A percentile compares a stretch with the other conserved stretches of the same genome.
Evolutionary conservation across 2,888 invertebrate genomes (phyloP).

Genomic region (Seira musarum): DNA sequence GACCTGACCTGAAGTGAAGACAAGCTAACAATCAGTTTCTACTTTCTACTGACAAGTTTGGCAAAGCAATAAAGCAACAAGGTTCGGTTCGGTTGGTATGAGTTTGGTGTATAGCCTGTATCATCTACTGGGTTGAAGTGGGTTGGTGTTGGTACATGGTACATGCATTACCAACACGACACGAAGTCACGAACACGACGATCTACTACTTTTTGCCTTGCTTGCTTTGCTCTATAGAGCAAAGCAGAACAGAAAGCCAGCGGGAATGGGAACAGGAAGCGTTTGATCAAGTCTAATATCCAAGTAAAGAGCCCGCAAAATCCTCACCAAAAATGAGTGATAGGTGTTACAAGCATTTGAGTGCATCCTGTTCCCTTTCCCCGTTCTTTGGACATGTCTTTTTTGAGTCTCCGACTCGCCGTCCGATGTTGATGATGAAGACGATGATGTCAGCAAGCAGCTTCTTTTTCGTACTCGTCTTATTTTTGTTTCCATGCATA

Average conservation of each 20-base stretch:
- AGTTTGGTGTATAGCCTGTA: too few species aligned
- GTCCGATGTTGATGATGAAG: background rate
- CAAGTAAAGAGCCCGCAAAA: conserved; percentile 66
- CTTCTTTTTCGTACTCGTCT: conserved; percentile 24
- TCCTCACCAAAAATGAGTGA: conserved; percentile 62
- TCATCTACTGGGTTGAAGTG: too few species aligned
- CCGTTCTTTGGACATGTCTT: background rate
- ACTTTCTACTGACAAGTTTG: too few species aligned
- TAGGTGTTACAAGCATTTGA: conserved; percentile 34
- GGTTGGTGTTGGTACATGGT: too few species aligned
- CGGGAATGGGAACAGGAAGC: conserved; percentile 57
- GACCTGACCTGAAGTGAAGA: too few species aligned
- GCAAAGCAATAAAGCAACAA: too few species aligned
- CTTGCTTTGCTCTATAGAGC: too few species aligned
- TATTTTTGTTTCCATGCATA: background rate
- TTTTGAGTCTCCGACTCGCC: background rate
- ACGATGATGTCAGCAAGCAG: background rate
- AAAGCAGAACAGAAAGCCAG: conserved; percentile 18
- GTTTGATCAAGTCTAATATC: conserved; percentile 36
- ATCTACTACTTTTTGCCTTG: too few species aligned
- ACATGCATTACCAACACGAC: too few species aligned
- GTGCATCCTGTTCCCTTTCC: background rate
- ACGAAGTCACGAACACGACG: too few species aligned
- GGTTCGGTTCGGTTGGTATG: too few species aligned
- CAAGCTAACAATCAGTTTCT: too few species aligned